phyloP scores from a whole-genome alignment of 2,888 invertebrate genomes.

The Smittia aterrima region DNA sequence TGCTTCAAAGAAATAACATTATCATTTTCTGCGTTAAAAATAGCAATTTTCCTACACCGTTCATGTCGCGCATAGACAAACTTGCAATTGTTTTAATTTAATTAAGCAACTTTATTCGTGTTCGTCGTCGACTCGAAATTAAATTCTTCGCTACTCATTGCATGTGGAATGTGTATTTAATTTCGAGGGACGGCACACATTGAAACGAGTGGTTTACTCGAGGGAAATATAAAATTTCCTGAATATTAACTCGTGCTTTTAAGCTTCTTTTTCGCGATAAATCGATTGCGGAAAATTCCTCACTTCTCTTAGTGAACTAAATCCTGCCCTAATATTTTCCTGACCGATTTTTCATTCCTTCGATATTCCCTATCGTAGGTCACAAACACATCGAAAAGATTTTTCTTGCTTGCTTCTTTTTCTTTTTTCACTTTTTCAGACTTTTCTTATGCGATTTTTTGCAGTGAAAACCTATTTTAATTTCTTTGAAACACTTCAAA shows the following conservation, averaged over 20 bases:
- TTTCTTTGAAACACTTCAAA: constrained; percentile 7
- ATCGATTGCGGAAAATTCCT: constrained; percentile 19
- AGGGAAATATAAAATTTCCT: not conserved
- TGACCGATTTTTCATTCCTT: constrained; percentile 32
- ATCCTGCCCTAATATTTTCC: constrained; percentile 38
- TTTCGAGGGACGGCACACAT: not conserved
- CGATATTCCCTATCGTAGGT: constrained; percentile 35
- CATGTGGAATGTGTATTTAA: constrained; percentile 4
- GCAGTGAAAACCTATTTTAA: not conserved
- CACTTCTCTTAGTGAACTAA: constrained; percentile 3
- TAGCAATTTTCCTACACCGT: constrained; percentile 13
- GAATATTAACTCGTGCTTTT: not conserved
- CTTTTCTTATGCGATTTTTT: constrained; percentile 16
- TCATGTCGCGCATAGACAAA: constrained; percentile 18
- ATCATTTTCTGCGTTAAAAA: not conserved
- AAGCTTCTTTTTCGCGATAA: not conserved
- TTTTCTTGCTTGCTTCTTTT: constrained; percentile 37
- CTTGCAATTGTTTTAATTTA: constrained; percentile 39
- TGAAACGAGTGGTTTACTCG: not conserved
- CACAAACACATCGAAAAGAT: constrained; percentile 38
- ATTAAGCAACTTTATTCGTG: not conserved
- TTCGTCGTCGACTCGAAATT: not conserved
- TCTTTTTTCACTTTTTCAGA: constrained; percentile 36
- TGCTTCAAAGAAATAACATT: not conserved
- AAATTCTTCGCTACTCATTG: not conserved